Percentiles rank a stretch among this genome's conserved stretches.
These are phyloP conservation scores for Drosophila austrosaltans DNA, from an alignment of 2,888 invertebrate species.

Conservation along the genomic window DNA sequence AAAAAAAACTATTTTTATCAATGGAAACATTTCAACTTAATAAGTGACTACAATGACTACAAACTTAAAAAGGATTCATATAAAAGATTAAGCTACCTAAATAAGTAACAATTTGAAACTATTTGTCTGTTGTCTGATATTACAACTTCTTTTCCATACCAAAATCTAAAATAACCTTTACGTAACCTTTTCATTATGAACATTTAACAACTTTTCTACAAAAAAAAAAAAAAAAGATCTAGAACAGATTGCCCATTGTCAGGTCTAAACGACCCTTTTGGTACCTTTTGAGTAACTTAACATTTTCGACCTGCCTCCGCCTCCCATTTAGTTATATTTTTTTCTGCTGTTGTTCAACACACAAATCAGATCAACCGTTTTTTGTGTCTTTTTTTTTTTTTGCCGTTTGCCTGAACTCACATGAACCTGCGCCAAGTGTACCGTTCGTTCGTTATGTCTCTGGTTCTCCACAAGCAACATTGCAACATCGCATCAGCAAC, in stretches of 20 bases:
- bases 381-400: conserved; percentile 10
- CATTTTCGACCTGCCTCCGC: conserved; percentile 14
- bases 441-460: conserved; percentile 50
- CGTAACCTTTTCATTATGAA: background rate
- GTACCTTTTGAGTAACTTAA: background rate
- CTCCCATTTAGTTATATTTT: conserved; percentile 7
- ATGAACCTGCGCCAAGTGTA: conserved; percentile 69
- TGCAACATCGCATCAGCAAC: conserved; percentile 67
- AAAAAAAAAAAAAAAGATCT: background rate
- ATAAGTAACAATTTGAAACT: too few relatives aligned
- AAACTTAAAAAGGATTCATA: too few relatives aligned
- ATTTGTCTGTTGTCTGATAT: too few relatives aligned
- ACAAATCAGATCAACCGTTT: conserved; percentile 69
- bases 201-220: background rate
- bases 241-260: background rate
- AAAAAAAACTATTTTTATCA: too few relatives aligned
- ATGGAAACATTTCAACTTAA: too few relatives aligned
- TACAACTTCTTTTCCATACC: too few relatives aligned
- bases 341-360: conserved; percentile 33
- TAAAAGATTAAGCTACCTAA: too few relatives aligned
- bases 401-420: conserved; percentile 59
- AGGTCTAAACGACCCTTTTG: conserved; percentile 6
- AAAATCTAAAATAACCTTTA: background rate
- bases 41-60: too few relatives aligned
- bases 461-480: conserved; percentile 42